Evolutionary conservation across 2,888 invertebrate species (phyloP).

Genomic region (Hydrotaea cyrtoneurina): DNA sequence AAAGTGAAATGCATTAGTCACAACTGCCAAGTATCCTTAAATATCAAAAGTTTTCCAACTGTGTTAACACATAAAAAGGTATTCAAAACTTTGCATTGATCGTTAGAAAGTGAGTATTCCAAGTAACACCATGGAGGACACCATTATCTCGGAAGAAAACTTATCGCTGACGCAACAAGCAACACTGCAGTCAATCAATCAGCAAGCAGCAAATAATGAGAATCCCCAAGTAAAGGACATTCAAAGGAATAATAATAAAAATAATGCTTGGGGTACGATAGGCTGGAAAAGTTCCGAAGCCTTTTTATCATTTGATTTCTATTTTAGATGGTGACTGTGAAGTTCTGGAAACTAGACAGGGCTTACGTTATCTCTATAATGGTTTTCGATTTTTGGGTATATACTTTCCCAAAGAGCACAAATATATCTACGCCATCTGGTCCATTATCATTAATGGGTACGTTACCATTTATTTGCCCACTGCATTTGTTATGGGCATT

Average conservation of each 20-base stretch:
- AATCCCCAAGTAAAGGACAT: not conserved
- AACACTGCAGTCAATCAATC: not conserved
- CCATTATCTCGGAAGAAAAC: not conserved
- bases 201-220: not conserved
- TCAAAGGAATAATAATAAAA: not conserved
- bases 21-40: not conserved
- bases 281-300: not conserved
- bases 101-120: not conserved
- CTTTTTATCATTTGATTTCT: not conserved
- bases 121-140: not conserved
- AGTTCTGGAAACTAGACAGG: not conserved
- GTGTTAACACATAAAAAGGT: not conserved
- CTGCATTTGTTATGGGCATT: slow-evolving; percentile 66
- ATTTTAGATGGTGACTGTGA: not conserved
- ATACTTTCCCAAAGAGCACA: slow-evolving; percentile 60
- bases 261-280: not conserved
- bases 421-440: slow-evolving; percentile 56
- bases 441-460: slow-evolving; percentile 60
- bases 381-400: slow-evolving; percentile 68
- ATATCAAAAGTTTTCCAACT: not conserved
- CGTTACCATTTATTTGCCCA: slow-evolving; percentile 66
- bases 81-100: not conserved
- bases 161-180: not conserved
- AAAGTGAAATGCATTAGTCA: not conserved
- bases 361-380: slow-evolving; percentile 55